Percentiles rank a stretch among this genome's conserved stretches.
Evolutionary conservation across 2,888 invertebrate genomes (phyloP).

Genomic region (Drosophila sordidula): DNA sequence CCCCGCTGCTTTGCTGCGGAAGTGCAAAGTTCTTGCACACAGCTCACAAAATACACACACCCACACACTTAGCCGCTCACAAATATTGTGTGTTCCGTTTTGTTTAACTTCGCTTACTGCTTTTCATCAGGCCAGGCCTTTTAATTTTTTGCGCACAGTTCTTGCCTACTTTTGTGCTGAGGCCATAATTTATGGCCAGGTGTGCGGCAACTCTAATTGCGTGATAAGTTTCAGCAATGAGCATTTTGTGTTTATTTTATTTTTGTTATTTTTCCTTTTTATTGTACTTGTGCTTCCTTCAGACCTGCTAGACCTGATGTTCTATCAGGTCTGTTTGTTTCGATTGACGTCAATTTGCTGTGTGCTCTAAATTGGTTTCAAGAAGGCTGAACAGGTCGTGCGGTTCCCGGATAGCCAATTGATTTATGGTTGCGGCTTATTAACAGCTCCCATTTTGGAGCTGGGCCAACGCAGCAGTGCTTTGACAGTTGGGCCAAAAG

Average conservation of each 20-base stretch:
- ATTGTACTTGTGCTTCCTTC: constrained; percentile 27
- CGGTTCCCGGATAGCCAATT: constrained; percentile 41
- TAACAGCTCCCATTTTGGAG: constrained; percentile 39
- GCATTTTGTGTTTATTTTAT: constrained; percentile 30
- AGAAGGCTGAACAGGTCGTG: constrained; percentile 15
- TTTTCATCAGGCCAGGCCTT: constrained; percentile 42
- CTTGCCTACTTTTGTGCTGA: constrained; percentile 60
- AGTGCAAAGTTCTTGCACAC: constrained; percentile 64
- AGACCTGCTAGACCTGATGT: constrained; percentile 22
- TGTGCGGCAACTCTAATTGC: constrained; percentile 71
- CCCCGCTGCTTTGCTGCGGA: constrained; percentile 38
- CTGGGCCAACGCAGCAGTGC: constrained; percentile 14
- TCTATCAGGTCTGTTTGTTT: constrained; percentile 38
- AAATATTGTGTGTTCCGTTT: constrained; percentile 13
- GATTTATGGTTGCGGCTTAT: constrained; percentile 67
- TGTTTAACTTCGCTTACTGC: constrained; percentile 9
- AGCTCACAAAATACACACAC: constrained; percentile 16
- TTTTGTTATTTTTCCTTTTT: neutral
- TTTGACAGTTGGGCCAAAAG: constrained; percentile 21
- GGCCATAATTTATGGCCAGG: constrained; percentile 72
- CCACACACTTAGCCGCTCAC: constrained; percentile 18
- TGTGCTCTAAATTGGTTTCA: constrained; percentile 20
- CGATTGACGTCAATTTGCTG: constrained; percentile 57
- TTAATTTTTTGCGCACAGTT: constrained; percentile 55
- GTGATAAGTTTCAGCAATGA: constrained; percentile 79